Conservation (phyloP, 2,888 invertebrate genomes). For the Diloba caeruleocephala region DNA sequence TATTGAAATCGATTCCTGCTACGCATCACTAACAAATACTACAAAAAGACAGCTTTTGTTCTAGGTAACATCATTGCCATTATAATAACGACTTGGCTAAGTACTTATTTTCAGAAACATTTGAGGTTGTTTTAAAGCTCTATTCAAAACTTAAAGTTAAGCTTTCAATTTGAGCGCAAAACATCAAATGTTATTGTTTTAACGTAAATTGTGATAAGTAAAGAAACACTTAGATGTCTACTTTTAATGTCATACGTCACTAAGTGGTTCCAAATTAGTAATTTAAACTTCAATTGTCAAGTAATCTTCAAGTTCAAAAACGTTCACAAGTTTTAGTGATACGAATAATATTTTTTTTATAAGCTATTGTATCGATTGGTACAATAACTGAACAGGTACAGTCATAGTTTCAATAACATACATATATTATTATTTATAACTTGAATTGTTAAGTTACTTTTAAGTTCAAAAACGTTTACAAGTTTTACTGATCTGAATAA, state of each 20-base stretch:
- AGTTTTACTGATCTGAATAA: too few species aligned
- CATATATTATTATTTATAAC: not conserved
- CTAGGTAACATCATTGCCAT: too few species aligned
- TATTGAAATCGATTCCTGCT: too few species aligned
- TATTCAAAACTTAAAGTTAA: conserved; percentile 24
- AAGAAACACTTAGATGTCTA: conserved; percentile 4
- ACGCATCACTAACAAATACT: too few species aligned
- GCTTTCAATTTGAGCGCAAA: conserved; percentile 27
- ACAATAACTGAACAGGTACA: too few species aligned
- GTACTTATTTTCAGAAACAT: conserved; percentile 26
- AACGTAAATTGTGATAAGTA: conserved; percentile 16
- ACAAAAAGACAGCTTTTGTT: too few species aligned
- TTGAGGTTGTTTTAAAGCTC: conserved; percentile 25
- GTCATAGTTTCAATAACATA: too few species aligned
- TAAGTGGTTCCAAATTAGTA: conserved; percentile 17
- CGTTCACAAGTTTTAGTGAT: not conserved
- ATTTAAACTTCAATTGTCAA: not conserved
- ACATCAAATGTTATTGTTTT: conserved; percentile 21
- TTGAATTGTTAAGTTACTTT: not conserved
- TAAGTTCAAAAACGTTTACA: not conserved
- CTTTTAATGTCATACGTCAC: conserved; percentile 7
- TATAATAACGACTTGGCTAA: too few species aligned
- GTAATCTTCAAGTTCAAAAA: not conserved
- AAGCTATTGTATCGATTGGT: too few species aligned
- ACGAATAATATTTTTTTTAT: too few species aligned